Evolutionary conservation across 1,140 invertebrate species (phyloP), one percentile per base, ranked within the genome.

Genomic region (Thrips palmi): DNA sequence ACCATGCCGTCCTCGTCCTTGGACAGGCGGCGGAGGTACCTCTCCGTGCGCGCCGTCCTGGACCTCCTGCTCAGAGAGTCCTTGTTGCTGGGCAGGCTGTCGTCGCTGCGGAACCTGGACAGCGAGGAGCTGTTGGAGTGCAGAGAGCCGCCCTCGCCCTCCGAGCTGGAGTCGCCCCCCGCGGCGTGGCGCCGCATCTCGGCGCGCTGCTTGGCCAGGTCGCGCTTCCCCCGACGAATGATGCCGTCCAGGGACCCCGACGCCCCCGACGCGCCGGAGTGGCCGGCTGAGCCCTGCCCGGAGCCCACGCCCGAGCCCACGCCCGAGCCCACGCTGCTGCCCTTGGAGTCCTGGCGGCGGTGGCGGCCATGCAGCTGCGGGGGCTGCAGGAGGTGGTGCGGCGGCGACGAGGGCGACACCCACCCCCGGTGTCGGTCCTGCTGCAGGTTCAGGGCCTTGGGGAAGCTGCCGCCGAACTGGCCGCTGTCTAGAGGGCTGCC

Each of bases 11-110:
- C 68, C 24, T 76, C 73, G 40, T 80, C 77, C 24, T 69, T 63
- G 3, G 74, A 78, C 33, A 79, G 57, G 22, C 80, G 60, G 49
- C 77, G 77, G 31, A 78, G 68, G 47, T 82, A 80, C 21, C 80
- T 63, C 53, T 84, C 80, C 32, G 77, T 83, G 45, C 80, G 62
- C 0, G 79, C 77, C 14, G 69, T 67, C 36, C 79, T 62, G 18
- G 68, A 65, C 38, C 58, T 57, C 12, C 62, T 56, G 40, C 53
- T 67, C 24, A 62, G 52, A 3, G 63, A 68, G 19, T 64, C 67
- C 28, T 65, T 68, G 45, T 63, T 61, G 36, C 59, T 59, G 49
- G 65, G 68, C 31, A 70, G 58, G 38, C 65, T 74, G 46, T 75
- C 74, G 37, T 75, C 74, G 51, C 70, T 75, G 47, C 68, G 59